phyloP scores from a whole-genome alignment of 2,797 vertebrate genomes.

The Anomalospiza imberbis region DNA sequence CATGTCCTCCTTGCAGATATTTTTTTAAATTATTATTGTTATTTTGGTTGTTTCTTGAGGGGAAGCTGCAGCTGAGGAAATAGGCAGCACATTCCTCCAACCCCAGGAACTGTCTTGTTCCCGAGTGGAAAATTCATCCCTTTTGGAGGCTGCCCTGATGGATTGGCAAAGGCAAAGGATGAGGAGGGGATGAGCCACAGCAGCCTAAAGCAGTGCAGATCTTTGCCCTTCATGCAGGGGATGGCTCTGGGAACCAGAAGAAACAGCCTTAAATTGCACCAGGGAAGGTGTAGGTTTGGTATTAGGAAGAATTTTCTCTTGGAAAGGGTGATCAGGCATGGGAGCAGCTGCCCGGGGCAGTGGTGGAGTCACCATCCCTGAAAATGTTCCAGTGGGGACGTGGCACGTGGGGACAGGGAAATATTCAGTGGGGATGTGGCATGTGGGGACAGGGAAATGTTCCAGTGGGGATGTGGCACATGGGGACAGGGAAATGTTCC shows the following conservation, averaged over 20 bases:
- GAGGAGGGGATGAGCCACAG: neutral
- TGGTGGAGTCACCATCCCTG: neutral
- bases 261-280: neutral
- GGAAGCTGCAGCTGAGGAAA: constrained; percentile 10
- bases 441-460: neutral
- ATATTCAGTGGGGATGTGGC: neutral
- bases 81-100: neutral
- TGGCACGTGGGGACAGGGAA: neutral
- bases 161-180: neutral
- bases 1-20: neutral
- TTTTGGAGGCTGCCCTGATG: neutral
- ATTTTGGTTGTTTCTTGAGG: neutral
- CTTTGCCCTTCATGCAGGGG: neutral
- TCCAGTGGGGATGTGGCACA: neutral
- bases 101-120: neutral
- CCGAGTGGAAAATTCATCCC: neutral
- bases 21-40: neutral
- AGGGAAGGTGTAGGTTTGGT: no score
- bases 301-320: neutral
- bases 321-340: no score
- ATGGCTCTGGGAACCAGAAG: neutral
- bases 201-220: neutral
- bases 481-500: neutral
- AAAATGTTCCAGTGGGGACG: neutral
- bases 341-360: neutral